phyloP scores from a whole-genome alignment of 2,113 vertebrate species.

The Indri indri region DNA sequence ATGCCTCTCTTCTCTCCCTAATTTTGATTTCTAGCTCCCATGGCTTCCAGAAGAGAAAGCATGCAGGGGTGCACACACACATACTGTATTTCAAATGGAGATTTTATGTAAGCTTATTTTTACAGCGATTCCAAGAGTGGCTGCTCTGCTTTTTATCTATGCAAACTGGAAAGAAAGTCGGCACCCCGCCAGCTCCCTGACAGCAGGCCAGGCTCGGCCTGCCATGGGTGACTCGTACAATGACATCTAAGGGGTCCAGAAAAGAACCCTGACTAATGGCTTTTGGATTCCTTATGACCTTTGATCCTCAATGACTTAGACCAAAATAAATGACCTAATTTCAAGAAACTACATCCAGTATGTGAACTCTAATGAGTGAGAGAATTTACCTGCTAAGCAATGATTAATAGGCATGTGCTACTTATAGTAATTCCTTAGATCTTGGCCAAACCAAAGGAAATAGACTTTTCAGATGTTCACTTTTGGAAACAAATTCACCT shows the following conservation, averaged over 20 bases:
- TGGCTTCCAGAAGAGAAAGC: constrained; percentile 50
- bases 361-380: constrained; percentile 76
- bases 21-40: constrained; percentile 59
- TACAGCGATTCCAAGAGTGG: constrained; percentile 60
- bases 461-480: constrained; percentile 45
- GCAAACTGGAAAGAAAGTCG: constrained; percentile 75
- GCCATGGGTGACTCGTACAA: constrained; percentile 87
- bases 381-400: constrained; percentile 75
- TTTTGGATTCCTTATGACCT: constrained; percentile 89
- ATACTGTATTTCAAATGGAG: constrained; percentile 69
- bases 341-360: constrained; percentile 81
- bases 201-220: constrained; percentile 83
- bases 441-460: constrained; percentile 28
- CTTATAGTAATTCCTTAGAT: constrained; percentile 45
- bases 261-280: constrained; percentile 92
- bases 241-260: constrained; percentile 87
- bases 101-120: constrained; percentile 81
- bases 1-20: not conserved
- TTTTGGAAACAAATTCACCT: constrained; percentile 48
- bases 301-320: constrained; percentile 88
- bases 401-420: constrained; percentile 79
- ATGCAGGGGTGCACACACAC: not conserved
- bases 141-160: constrained; percentile 73
- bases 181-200: constrained; percentile 79
- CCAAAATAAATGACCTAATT: constrained; percentile 85